Percentiles rank a stretch among this genome's conserved stretches.
Conservation (phyloP, 2,888 invertebrate genomes). For the Drosophila neutralis region DNA sequence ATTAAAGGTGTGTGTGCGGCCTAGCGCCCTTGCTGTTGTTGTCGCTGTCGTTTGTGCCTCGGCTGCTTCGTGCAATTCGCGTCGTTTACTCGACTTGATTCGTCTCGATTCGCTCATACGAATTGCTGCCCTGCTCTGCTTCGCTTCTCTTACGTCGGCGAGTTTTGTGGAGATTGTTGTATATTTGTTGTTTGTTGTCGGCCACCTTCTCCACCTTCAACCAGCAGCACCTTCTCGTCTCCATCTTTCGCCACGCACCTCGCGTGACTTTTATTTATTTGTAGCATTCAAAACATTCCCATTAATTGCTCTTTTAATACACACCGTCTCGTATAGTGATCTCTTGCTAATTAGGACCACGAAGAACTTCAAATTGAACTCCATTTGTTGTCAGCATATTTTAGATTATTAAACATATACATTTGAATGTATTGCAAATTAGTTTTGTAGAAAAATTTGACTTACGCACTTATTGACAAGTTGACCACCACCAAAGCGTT, state of each 20-base stretch:
- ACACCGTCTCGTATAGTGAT: not conserved
- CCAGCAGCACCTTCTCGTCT: conserved; percentile 1
- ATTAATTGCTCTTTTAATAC: conserved; percentile 49
- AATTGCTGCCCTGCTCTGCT: conserved; percentile 41
- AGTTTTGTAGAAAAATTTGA: not conserved
- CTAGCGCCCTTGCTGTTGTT: conserved; percentile 38
- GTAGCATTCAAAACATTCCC: conserved; percentile 57
- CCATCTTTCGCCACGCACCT: conserved; percentile 35
- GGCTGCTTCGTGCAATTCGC: conserved; percentile 47
- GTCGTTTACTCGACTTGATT: conserved; percentile 6
- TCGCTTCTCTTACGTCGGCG: conserved; percentile 18
- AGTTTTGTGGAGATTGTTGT: conserved; percentile 36
- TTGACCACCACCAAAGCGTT: not conserved
- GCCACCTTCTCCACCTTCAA: conserved; percentile 22
- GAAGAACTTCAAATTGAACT: not conserved
- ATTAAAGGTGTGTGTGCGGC: conserved; percentile 77
- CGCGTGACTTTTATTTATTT: conserved; percentile 59
- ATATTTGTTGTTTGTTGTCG: conserved; percentile 32
- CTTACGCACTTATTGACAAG: not conserved
- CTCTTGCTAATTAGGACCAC: not conserved
- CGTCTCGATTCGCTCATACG: conserved; percentile 20
- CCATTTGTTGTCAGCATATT: not conserved
- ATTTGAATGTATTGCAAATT: not conserved
- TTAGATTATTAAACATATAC: not conserved
- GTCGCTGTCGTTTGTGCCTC: conserved; percentile 46